Percentiles rank a stretch among this genome's conserved stretches.
Evolutionary conservation across 2,888 invertebrate species (phyloP).

Genomic region (Lobophora halterata): DNA sequence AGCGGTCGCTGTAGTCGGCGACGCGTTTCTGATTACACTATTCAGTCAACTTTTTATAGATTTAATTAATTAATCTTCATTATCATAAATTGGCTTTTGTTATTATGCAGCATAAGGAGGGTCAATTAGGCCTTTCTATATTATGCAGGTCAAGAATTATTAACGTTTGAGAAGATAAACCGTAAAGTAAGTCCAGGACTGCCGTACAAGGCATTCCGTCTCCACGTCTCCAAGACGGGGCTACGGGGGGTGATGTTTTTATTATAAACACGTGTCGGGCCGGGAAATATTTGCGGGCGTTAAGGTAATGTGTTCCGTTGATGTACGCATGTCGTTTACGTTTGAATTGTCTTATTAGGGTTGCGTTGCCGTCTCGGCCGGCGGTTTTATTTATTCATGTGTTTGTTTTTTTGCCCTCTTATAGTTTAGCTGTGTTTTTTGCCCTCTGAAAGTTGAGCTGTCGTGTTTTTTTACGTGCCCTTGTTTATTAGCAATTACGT

Average conservation of each 20-base stretch:
- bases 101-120: too few relatives aligned
- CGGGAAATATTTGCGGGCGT: conserved; percentile 64
- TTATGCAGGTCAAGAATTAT: too few relatives aligned
- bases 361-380: conserved; percentile 23
- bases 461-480: too few relatives aligned
- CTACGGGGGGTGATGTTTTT: conserved; percentile 66
- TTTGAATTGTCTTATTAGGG: conserved; percentile 49
- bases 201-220: conserved; percentile 19
- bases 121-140: too few relatives aligned
- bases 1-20: too few relatives aligned
- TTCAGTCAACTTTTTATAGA: too few relatives aligned
- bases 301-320: conserved; percentile 51
- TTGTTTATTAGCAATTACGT: too few relatives aligned
- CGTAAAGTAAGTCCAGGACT: conserved; percentile 14
- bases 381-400: conserved; percentile 30
- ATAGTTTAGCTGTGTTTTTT: conserved; percentile 20
- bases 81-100: too few relatives aligned
- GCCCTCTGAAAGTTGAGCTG: background rate
- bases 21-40: too few relatives aligned
- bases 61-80: too few relatives aligned
- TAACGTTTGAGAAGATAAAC: too few relatives aligned
- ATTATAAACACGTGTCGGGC: conserved; percentile 71
- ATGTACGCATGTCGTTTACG: conserved; percentile 56
- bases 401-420: conserved; percentile 27
- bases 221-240: conserved; percentile 34